phyloP scores from a whole-genome alignment of 2,888 invertebrate species.

The Chrysolina haemoptera region DNA sequence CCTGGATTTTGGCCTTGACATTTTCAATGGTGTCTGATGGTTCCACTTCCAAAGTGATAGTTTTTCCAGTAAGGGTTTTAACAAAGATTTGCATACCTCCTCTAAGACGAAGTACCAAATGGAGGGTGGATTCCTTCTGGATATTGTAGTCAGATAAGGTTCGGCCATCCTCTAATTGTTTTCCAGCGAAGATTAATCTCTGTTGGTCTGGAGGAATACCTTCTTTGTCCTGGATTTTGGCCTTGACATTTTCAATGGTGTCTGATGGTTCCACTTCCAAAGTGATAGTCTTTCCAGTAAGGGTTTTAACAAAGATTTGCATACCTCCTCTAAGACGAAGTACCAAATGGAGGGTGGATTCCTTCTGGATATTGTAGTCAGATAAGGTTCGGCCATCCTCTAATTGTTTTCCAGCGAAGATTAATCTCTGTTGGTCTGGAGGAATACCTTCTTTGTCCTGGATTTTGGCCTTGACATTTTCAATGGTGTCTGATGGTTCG shows the following conservation, averaged over 20 bases:
- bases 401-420: slow-evolving; percentile 74
- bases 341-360: slow-evolving; percentile 94
- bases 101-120: slow-evolving; percentile 72
- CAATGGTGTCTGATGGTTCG: too few relatives aligned
- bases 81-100: slow-evolving; percentile 76
- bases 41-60: slow-evolving; percentile 73
- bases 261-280: slow-evolving; percentile 75
- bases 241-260: slow-evolving; percentile 77
- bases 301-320: slow-evolving; percentile 75
- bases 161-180: slow-evolving; percentile 80
- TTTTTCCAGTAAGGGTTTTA: slow-evolving; percentile 75
- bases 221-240: slow-evolving; percentile 74
- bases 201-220: slow-evolving; percentile 76
- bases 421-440: slow-evolving; percentile 82
- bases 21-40: slow-evolving; percentile 75
- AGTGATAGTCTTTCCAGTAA: slow-evolving; percentile 74
- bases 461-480: too few relatives aligned
- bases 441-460: slow-evolving; percentile 93
- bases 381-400: slow-evolving; percentile 93
- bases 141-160: slow-evolving; percentile 78
- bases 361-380: slow-evolving; percentile 95
- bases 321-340: slow-evolving; percentile 94
- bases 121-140: slow-evolving; percentile 76
- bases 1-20: slow-evolving; percentile 59
- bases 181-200: slow-evolving; percentile 78